phyloP scores from a whole-genome alignment of 2,797 vertebrate species.

The Telmatherina bonti region DNA sequence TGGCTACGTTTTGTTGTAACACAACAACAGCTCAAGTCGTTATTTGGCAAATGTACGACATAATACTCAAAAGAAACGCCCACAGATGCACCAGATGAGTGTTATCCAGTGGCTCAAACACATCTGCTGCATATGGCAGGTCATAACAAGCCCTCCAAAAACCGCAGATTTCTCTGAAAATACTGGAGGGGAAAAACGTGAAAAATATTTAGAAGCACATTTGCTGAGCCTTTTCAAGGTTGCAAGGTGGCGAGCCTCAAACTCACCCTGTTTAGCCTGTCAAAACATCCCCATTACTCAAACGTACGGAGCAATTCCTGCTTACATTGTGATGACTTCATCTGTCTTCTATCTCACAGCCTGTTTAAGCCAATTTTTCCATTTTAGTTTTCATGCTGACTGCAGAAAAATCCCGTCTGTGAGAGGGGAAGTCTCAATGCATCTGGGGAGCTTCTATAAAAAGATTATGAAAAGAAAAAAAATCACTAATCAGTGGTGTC shows the following conservation, averaged over 20 bases:
- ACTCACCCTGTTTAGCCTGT: slow-evolving; percentile 26
- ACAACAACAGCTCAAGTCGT: background rate
- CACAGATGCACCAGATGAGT: slow-evolving; percentile 5
- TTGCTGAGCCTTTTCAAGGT: background rate
- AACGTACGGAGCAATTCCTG: background rate
- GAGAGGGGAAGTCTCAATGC: slow-evolving; percentile 9
- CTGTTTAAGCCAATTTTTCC: slow-evolving; percentile 23
- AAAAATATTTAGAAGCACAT: slow-evolving; percentile 19
- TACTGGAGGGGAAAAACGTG: background rate
- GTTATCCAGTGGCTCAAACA: background rate
- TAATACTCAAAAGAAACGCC: background rate
- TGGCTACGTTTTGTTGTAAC: background rate
- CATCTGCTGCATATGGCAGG: slow-evolving; percentile 27
- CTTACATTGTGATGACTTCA: slow-evolving; percentile 39
- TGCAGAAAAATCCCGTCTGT: slow-evolving; percentile 14
- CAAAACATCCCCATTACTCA: slow-evolving; percentile 33
- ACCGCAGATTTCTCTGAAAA: slow-evolving; percentile 19
- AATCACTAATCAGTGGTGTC: slow-evolving; percentile 12
- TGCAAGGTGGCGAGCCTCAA: slow-evolving; percentile 43
- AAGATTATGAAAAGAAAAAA: slow-evolving; percentile 24
- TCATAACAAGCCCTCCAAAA: slow-evolving; percentile 25
- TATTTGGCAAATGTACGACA: slow-evolving; percentile 12
- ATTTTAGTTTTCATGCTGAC: slow-evolving; percentile 30
- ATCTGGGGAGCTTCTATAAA: slow-evolving; percentile 19
- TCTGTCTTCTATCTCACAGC: slow-evolving; percentile 32